phyloP scores from a whole-genome alignment of 2,113 vertebrate species.

The Vulpes lagopus region DNA sequence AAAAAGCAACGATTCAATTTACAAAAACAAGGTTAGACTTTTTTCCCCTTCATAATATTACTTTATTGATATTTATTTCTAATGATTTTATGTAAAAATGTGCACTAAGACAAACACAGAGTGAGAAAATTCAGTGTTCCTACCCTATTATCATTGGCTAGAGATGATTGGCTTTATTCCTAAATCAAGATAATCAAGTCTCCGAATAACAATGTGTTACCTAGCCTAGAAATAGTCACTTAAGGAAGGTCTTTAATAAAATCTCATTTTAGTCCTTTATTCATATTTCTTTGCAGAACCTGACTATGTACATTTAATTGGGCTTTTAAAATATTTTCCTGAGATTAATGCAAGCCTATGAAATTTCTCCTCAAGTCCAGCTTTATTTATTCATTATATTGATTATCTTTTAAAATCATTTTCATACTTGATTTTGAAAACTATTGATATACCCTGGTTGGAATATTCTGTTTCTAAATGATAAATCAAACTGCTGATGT shows the following conservation, averaged over 20 bases:
- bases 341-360: conserved; percentile 16
- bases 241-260: not conserved
- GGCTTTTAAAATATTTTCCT: not conserved
- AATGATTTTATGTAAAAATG: not conserved
- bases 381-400: conserved; percentile 49
- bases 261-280: not conserved
- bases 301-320: conserved; percentile 39
- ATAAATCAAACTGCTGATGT: not conserved
- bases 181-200: not conserved
- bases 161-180: conserved; percentile 8
- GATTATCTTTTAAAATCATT: conserved; percentile 52
- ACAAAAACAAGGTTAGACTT: not conserved
- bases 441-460: not conserved
- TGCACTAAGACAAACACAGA: not conserved
- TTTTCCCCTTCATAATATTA: not conserved
- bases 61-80: not conserved
- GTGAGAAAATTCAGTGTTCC: not conserved
- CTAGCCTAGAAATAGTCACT: not conserved
- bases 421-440: conserved; percentile 60
- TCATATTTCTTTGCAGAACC: conserved; percentile 4
- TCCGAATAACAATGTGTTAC: not conserved
- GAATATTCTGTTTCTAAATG: conserved; percentile 28
- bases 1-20: not conserved
- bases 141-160: not conserved
- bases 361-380: conserved; percentile 21